These are phyloP conservation scores for Zelostemma sp. DNA, from an alignment of 1,140 invertebrate species.

Conservation along the genomic window DNA sequence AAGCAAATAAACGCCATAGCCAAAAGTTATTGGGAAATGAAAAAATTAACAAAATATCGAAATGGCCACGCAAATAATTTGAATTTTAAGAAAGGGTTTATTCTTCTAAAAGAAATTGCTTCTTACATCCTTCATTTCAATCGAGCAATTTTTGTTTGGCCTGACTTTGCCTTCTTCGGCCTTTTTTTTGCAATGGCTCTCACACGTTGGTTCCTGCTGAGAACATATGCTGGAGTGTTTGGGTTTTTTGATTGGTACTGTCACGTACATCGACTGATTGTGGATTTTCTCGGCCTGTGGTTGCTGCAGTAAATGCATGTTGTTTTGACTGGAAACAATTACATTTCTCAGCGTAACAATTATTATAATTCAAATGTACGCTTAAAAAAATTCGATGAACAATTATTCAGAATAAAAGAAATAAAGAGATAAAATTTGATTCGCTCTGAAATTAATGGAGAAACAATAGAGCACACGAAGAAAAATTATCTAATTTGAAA, in stretches of 20 bases:
- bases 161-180: background rate
- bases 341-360: background rate
- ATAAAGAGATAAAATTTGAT: background rate
- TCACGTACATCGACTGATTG: background rate
- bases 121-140: too few relatives aligned
- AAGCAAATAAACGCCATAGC: slow-evolving; percentile 3
- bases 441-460: background rate
- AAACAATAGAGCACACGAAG: too few relatives aligned
- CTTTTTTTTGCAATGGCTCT: background rate
- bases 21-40: too few relatives aligned
- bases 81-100: too few relatives aligned
- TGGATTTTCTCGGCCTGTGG: background rate
- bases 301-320: slow-evolving; percentile 1
- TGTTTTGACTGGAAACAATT: slow-evolving; percentile 10
- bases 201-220: background rate
- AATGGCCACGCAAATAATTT: background rate
- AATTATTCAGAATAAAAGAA: slow-evolving; percentile 6
- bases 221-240: background rate
- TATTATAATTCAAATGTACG: background rate
- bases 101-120: too few relatives aligned
- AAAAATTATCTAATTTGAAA: slow-evolving; percentile 5
- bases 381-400: slow-evolving; percentile 9
- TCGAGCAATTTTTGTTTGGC: background rate
- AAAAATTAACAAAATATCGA: slow-evolving; percentile 1
- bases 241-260: background rate